phyloP scores from a whole-genome alignment of 30 jellyfish, hydroid and myxozoan species.

The Euphysa ruthae region DNA sequence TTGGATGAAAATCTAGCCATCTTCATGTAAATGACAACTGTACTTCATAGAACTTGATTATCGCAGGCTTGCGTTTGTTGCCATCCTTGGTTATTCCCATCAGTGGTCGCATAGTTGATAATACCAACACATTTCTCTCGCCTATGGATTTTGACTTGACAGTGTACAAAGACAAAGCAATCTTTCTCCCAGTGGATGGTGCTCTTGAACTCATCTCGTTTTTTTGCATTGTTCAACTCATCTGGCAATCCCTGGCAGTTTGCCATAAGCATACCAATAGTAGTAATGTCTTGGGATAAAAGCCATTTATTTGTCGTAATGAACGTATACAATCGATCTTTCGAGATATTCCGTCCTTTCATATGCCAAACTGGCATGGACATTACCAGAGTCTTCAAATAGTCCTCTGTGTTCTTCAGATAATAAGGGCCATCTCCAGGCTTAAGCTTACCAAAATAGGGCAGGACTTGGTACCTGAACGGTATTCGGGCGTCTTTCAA shows the following conservation, averaged over 20 bases:
- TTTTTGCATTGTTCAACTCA: constrained; percentile 10
- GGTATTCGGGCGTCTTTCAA: constrained; percentile 38
- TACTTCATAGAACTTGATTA: constrained; percentile 31
- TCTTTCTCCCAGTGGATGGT: constrained; percentile 26
- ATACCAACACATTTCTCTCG: constrained; percentile 30
- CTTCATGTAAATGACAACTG: too few species aligned
- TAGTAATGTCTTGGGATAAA: constrained; percentile 9
- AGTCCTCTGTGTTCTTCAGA: constrained; percentile 12
- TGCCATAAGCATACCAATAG: constrained; percentile 25
- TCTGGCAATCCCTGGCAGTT: constrained; percentile 36
- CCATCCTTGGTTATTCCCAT: constrained; percentile 34
- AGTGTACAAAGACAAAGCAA: constrained; percentile 30
- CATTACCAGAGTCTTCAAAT: constrained; percentile 13
- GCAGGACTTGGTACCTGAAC: background rate
- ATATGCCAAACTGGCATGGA: background rate
- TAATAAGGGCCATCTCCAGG: constrained; percentile 33
- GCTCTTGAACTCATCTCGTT: background rate
- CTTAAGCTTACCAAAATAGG: constrained; percentile 29
- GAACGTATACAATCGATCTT: constrained; percentile 21
- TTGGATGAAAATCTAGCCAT: too few species aligned
- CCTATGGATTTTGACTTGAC: constrained; percentile 3
- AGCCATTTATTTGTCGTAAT: constrained; percentile 26
- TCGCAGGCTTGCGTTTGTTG: constrained; percentile 25
- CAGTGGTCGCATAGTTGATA: constrained; percentile 31
- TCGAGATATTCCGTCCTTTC: constrained; percentile 23